These are phyloP conservation scores for Polyodon spathula DNA, from an alignment of 2,113 vertebrate species.

Conservation along the genomic window DNA sequence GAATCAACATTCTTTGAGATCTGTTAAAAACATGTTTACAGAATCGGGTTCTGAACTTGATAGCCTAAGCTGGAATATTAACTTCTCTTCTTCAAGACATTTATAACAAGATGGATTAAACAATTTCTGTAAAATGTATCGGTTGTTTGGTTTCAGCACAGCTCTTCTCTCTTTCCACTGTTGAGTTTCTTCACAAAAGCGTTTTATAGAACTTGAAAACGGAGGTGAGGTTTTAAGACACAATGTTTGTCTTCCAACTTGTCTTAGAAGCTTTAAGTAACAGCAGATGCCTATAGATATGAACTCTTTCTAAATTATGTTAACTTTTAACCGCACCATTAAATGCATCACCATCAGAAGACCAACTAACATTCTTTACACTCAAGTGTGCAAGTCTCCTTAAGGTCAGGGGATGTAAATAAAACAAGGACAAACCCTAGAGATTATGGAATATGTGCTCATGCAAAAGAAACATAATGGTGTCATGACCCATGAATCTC, in stretches of 20 bases:
- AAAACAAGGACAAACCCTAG: too few species aligned
- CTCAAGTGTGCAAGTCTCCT: background rate
- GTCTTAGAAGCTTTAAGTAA: slow-evolving; percentile 31
- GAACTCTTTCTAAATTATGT: slow-evolving; percentile 14
- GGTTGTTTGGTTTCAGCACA: slow-evolving; percentile 45
- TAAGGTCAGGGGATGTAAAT: slow-evolving; percentile 5
- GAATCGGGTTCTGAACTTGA: slow-evolving; percentile 24
- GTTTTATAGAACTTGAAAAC: slow-evolving; percentile 38
- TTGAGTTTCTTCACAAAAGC: slow-evolving; percentile 7
- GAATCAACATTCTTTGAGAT: slow-evolving; percentile 23
- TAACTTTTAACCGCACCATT: slow-evolving; percentile 18
- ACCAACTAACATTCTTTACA: background rate
- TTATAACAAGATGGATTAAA: slow-evolving; percentile 41
- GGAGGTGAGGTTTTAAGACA: slow-evolving; percentile 19
- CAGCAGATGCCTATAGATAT: slow-evolving; percentile 17
- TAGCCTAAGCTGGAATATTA: slow-evolving; percentile 36
- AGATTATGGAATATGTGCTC: too few species aligned
- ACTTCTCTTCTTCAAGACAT: slow-evolving; percentile 35
- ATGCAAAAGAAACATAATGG: too few species aligned
- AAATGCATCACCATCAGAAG: slow-evolving; percentile 17
- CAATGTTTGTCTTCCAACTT: slow-evolving; percentile 35
- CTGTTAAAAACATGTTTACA: slow-evolving; percentile 50
- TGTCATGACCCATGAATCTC: too few species aligned
- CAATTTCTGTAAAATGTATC: slow-evolving; percentile 44
- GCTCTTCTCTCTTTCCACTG: background rate